Evolutionary conservation across 2,797 vertebrate genomes (phyloP).

Genomic region (Phoxinus dragarum): DNA sequence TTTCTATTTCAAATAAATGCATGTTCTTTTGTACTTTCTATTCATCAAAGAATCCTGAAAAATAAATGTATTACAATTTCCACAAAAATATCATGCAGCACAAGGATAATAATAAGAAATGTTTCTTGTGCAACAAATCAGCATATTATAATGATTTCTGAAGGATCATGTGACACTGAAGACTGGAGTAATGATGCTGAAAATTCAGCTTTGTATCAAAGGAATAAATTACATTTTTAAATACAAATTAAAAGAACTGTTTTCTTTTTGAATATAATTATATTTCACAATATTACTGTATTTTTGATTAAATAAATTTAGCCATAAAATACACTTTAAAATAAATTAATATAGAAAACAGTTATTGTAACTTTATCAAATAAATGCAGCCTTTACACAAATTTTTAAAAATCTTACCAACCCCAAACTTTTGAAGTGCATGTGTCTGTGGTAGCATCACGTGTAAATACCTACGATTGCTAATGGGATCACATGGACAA

Average conservation of each 20-base stretch:
- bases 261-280: too few relatives aligned
- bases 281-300: too few relatives aligned
- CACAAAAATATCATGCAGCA: neutral
- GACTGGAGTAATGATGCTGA: neutral
- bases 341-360: neutral
- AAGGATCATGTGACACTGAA: neutral
- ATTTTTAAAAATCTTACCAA: neutral
- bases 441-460: neutral
- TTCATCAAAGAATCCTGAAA: neutral
- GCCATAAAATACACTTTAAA: too few relatives aligned
- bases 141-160: neutral
- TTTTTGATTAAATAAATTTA: too few relatives aligned
- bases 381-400: neutral
- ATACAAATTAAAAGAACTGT: too few relatives aligned
- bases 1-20: neutral
- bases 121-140: neutral
- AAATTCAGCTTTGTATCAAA: neutral
- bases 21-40: neutral
- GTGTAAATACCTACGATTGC: neutral
- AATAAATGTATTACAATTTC: neutral
- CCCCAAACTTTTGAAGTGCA: neutral
- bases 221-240: neutral
- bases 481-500: neutral
- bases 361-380: neutral
- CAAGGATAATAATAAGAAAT: neutral